Percentiles rank a stretch among this genome's conserved stretches.
Conservation (phyloP, 2,888 invertebrate genomes). For the Cosmopolites sordidus region DNA sequence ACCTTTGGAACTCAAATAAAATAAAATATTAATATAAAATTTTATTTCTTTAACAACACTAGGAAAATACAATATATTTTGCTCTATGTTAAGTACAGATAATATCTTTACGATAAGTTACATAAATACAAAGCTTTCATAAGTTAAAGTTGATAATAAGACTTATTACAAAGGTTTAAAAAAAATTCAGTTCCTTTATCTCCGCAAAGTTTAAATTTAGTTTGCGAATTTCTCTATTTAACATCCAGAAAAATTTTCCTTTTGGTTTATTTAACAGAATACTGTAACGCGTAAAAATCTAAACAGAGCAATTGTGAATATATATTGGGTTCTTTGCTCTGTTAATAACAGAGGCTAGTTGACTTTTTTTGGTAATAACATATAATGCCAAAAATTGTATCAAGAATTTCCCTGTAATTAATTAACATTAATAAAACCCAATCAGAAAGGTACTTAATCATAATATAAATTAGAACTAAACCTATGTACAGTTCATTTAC, state of each 20-base stretch:
- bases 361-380: too few species aligned
- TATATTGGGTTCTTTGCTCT: too few species aligned
- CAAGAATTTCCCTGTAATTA: too few species aligned
- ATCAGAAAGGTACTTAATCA: slow-evolving; percentile 23
- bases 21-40: slow-evolving; percentile 35
- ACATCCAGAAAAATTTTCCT: neutral
- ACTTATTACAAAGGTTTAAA: neutral
- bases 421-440: too few species aligned
- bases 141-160: slow-evolving; percentile 28
- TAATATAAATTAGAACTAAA: slow-evolving; percentile 8
- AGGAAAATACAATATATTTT: slow-evolving; percentile 40
- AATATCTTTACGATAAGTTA: too few species aligned
- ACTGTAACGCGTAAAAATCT: neutral
- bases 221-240: neutral
- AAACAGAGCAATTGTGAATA: too few species aligned
- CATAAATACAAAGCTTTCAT: slow-evolving; percentile 38
- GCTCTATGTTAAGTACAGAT: slow-evolving; percentile 35
- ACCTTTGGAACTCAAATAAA: too few species aligned
- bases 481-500: slow-evolving; percentile 20
- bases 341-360: too few species aligned
- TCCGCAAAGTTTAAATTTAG: too few species aligned
- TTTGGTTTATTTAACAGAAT: neutral
- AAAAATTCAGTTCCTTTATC: neutral
- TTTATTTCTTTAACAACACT: slow-evolving; percentile 44
- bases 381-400: too few species aligned